A percentile compares a stretch with the other conserved stretches of the same genome.
phyloP scores from a whole-genome alignment of 2,888 invertebrate genomes.

The Folsomia candida region DNA sequence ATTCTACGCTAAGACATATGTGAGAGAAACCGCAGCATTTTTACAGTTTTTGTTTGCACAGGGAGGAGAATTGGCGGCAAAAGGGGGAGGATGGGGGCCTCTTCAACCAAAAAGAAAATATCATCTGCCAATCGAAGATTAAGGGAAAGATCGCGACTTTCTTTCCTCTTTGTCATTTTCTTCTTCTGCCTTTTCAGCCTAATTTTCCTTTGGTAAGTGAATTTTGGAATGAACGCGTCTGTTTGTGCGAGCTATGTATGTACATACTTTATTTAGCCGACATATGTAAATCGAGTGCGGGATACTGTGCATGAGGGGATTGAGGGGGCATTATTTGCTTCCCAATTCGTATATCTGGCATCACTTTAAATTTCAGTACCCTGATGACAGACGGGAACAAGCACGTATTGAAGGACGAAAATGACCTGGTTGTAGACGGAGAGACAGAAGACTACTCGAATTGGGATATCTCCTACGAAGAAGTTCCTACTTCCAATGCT shows the following conservation, averaged over 20 bases:
- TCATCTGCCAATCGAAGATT: constrained; percentile 43
- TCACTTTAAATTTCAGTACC: constrained; percentile 82
- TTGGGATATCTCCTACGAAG: constrained; percentile 49
- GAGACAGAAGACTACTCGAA: constrained; percentile 42
- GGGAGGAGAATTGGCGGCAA: no score
- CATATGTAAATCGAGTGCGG: no score
- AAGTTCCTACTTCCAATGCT: no score
- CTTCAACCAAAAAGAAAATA: constrained; percentile 40
- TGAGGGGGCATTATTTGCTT: no score
- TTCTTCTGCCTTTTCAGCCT: constrained; percentile 85
- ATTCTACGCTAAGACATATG: no score
- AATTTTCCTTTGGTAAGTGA: no score
- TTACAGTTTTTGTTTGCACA: neutral
- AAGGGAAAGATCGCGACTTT: constrained; percentile 76
- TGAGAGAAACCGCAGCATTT: no score
- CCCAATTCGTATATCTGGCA: no score
- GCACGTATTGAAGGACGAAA: constrained; percentile 37
- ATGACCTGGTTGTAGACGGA: constrained; percentile 22
- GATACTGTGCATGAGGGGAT: no score
- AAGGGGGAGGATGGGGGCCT: constrained; percentile 3
- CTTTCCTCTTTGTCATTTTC: constrained; percentile 84
- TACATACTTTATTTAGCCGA: no score
- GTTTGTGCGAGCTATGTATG: no score
- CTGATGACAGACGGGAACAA: constrained; percentile 63
- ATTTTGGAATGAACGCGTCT: no score